These are phyloP conservation scores for Cataglyphis hispanica DNA, from an alignment of 1,140 invertebrate genomes.

Conservation along the genomic window DNA sequence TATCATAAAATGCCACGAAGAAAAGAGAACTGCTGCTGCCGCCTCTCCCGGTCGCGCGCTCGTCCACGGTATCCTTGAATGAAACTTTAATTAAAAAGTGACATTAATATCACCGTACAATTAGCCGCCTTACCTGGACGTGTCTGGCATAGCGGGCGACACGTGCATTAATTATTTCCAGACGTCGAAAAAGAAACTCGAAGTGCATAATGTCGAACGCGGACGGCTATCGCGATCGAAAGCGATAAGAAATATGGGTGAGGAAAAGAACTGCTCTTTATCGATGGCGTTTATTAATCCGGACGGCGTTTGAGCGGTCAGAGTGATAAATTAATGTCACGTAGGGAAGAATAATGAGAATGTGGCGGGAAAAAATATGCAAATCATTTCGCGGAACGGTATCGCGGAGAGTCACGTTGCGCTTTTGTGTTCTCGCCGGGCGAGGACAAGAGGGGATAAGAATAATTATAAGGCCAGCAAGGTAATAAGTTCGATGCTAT, in stretches of 20 bases:
- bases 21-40: conserved; percentile 7
- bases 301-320: conserved; percentile 17
- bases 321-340: conserved; percentile 49
- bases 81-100: conserved; percentile 80
- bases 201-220: conserved; percentile 33
- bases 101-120: conserved; percentile 79
- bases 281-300: conserved; percentile 60
- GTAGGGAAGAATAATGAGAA: conserved; percentile 38
- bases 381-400: conserved; percentile 51
- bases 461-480: conserved; percentile 51
- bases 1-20: conserved; percentile 49
- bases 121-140: conserved; percentile 66
- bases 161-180: conserved; percentile 72
- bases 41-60: not conserved
- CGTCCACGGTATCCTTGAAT: conserved; percentile 44
- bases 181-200: conserved; percentile 44
- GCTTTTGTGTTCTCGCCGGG: conserved; percentile 39
- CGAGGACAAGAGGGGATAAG: conserved; percentile 41
- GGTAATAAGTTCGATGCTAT: conserved; percentile 13
- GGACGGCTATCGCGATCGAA: conserved; percentile 12
- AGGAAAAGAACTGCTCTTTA: conserved; percentile 44
- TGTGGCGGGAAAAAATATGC: conserved; percentile 36
- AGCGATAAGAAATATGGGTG: conserved; percentile 44
- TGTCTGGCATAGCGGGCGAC: conserved; percentile 7
- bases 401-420: conserved; percentile 42